These are phyloP conservation scores for Gymnosoma rotundatum DNA, from an alignment of 2,888 invertebrate genomes.

Conservation along the genomic window DNA sequence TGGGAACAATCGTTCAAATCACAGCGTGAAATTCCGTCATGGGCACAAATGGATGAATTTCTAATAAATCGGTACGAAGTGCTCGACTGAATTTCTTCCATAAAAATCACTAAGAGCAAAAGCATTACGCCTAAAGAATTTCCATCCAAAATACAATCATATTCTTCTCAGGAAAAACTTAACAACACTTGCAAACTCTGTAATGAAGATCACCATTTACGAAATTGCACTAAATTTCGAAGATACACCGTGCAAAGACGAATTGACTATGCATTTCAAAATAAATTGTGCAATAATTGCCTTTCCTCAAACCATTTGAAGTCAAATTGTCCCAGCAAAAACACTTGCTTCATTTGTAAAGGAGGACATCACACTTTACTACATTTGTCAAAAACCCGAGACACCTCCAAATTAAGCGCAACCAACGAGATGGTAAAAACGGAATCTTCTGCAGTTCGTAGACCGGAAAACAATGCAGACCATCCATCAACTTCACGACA, in stretches of 20 bases:
- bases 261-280: too few species aligned
- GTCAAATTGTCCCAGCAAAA: too few species aligned
- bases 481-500: neutral
- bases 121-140: neutral
- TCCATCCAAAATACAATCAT: neutral
- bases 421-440: too few species aligned
- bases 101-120: constrained; percentile 6
- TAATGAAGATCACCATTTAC: too few species aligned
- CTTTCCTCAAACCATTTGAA: neutral
- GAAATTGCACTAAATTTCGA: too few species aligned
- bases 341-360: too few species aligned
- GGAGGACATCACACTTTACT: too few species aligned
- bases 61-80: constrained; percentile 34
- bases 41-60: constrained; percentile 37
- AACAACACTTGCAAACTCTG: neutral
- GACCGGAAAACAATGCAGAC: neutral
- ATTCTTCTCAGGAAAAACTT: neutral
- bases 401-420: too few species aligned
- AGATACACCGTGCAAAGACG: too few species aligned
- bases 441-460: neutral
- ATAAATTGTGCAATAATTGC: constrained; percentile 26
- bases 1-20: too few species aligned
- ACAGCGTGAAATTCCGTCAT: neutral
- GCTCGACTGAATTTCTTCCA: constrained; percentile 20
- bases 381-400: too few species aligned